phyloP scores from a whole-genome alignment of 2,888 invertebrate species.

The Drosophila quasianomalipes region DNA sequence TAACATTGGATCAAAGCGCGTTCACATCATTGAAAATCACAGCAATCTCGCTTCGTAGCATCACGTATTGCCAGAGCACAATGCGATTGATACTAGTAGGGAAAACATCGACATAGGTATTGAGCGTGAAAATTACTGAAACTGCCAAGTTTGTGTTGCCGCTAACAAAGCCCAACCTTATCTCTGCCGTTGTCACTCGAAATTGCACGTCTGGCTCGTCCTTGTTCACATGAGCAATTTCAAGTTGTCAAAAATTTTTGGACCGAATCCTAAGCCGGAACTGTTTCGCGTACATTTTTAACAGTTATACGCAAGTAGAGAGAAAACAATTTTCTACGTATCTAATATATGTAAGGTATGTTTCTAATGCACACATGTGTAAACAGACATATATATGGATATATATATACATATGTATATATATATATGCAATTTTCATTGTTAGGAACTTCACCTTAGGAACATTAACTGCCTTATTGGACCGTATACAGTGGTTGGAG shows the following conservation, averaged over 20 bases:
- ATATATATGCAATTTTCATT: constrained; percentile 10
- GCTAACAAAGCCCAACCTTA: too few relatives aligned
- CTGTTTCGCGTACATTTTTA: constrained; percentile 8
- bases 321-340: constrained; percentile 19
- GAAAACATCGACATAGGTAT: constrained; percentile 17
- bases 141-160: too few relatives aligned
- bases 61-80: too few relatives aligned
- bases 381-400: background rate
- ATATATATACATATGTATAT: background rate
- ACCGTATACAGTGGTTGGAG: background rate
- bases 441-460: constrained; percentile 1
- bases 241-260: constrained; percentile 55
- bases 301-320: constrained; percentile 1
- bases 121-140: too few relatives aligned
- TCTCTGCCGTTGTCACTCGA: too few relatives aligned
- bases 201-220: constrained; percentile 53
- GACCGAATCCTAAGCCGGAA: constrained; percentile 7
- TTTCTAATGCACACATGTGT: background rate
- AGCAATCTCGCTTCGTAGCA: too few relatives aligned
- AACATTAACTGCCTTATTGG: background rate
- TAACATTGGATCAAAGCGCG: background rate
- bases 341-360: background rate
- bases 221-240: constrained; percentile 62
- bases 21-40: background rate
- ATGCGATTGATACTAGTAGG: too few relatives aligned